Conservation (phyloP, 2,888 invertebrate genomes). For the Sarcophaga rosellei region DNA sequence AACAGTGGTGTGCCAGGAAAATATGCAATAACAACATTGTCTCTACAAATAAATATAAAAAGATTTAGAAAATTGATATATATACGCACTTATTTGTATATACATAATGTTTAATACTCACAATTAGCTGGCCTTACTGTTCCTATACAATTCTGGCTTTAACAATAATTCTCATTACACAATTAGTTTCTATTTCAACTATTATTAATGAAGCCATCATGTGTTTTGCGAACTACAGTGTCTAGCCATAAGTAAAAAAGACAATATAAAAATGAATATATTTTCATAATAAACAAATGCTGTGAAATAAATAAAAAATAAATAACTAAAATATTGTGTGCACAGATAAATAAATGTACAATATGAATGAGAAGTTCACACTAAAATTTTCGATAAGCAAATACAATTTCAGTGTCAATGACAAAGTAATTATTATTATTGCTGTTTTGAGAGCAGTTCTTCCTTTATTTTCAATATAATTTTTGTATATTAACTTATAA, state of each 20-base stretch:
- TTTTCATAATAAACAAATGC: not conserved
- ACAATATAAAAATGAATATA: not conserved
- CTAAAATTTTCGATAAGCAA: not conserved
- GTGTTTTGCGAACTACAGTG: too few relatives aligned
- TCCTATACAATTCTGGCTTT: too few relatives aligned
- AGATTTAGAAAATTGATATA: not conserved
- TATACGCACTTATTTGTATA: too few relatives aligned
- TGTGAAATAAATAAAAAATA: not conserved
- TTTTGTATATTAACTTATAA: conserved; percentile 48
- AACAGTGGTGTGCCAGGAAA: conserved; percentile 1
- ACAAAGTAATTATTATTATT: conserved; percentile 24
- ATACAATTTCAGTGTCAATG: conserved; percentile 47
- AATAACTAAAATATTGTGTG: not conserved
- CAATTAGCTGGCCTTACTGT: too few relatives aligned
- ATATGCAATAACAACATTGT: not conserved
- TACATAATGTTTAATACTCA: too few relatives aligned
- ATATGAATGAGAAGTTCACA: too few relatives aligned
- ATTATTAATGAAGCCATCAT: too few relatives aligned
- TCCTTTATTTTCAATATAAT: conserved; percentile 42
- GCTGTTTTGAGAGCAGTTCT: conserved; percentile 35
- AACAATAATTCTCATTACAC: too few relatives aligned
- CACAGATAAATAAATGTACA: not conserved
- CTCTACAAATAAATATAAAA: not conserved
- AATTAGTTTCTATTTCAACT: too few relatives aligned
- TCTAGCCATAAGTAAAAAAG: too few relatives aligned